Evolutionary conservation across 1,140 invertebrate genomes (phyloP).

Genomic region (Diprion similis): DNA sequence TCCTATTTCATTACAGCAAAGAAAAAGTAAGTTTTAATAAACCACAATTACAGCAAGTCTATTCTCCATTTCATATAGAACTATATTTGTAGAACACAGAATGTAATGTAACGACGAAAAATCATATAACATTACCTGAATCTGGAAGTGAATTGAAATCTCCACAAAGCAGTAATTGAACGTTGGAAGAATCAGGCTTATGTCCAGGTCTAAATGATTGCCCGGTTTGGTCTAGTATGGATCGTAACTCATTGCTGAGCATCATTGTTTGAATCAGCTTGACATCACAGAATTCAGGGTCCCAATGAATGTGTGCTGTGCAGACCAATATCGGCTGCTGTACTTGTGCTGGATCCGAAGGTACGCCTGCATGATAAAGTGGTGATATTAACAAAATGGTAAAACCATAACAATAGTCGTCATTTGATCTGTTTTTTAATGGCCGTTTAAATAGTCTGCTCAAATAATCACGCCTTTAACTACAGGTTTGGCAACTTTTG

Average conservation of each 20-base stretch:
- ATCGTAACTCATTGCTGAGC: constrained; percentile 91
- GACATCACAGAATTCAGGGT: constrained; percentile 99
- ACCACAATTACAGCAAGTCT: constrained; percentile 37
- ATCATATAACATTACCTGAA: constrained; percentile 73
- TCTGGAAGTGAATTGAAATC: constrained; percentile 99
- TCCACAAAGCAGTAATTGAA: constrained; percentile 95
- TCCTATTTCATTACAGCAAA: constrained; percentile 65
- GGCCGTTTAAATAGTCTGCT: too few relatives aligned
- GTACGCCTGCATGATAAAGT: constrained; percentile 64
- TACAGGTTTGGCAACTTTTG: too few relatives aligned
- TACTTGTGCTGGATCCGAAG: constrained; percentile 75
- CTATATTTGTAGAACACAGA: constrained; percentile 9
- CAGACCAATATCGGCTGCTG: constrained; percentile 92
- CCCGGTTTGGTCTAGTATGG: constrained; percentile 82
- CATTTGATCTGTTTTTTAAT: not conserved
- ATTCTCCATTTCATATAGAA: constrained; percentile 44
- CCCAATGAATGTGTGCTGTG: constrained; percentile 99
- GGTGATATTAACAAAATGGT: constrained; percentile 24
- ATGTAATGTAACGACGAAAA: constrained; percentile 17
- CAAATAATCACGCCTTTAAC: too few relatives aligned
- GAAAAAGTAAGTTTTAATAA: not conserved
- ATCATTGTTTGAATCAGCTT: constrained; percentile 99
- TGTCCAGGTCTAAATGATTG: constrained; percentile 69
- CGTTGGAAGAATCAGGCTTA: constrained; percentile 77
- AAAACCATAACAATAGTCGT: constrained; percentile 6